Evolutionary conservation across 2,113 vertebrate genomes (phyloP).

Genomic region (Siniperca chuatsi): DNA sequence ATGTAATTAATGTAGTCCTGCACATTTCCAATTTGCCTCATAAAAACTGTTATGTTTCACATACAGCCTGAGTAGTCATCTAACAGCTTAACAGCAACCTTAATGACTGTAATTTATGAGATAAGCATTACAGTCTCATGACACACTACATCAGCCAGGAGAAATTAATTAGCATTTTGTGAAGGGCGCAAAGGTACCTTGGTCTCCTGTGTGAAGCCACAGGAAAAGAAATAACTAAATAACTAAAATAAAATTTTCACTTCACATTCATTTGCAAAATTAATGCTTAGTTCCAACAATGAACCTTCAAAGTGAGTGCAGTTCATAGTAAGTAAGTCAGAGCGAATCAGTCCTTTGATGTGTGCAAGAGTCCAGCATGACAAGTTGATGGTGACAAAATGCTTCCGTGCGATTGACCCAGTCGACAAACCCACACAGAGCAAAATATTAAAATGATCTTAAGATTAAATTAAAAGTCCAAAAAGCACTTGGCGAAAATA

Average conservation of each 20-base stretch:
- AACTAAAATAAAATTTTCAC: conserved; percentile 9
- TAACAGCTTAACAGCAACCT: conserved; percentile 49
- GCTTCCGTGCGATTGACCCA: conserved; percentile 20
- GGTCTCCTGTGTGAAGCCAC: background rate
- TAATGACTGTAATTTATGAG: conserved; percentile 60
- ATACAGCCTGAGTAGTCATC: conserved; percentile 25
- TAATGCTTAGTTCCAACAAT: conserved; percentile 22
- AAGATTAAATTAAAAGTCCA: conserved; percentile 3
- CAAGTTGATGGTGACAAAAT: conserved; percentile 63
- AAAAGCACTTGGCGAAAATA: background rate
- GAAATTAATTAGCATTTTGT: conserved; percentile 36
- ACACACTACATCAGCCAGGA: conserved; percentile 28
- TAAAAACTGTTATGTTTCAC: conserved; percentile 42
- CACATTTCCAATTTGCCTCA: conserved; percentile 27
- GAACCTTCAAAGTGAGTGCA: conserved; percentile 52
- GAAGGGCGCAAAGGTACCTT: conserved; percentile 16
- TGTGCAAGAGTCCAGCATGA: conserved; percentile 56
- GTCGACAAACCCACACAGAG: background rate
- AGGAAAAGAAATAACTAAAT: background rate
- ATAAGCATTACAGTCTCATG: conserved; percentile 28
- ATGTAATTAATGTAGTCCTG: conserved; percentile 31
- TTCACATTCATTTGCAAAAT: conserved; percentile 36
- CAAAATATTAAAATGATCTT: background rate
- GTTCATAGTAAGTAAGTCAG: conserved; percentile 51
- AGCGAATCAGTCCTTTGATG: conserved; percentile 59